phyloP scores from a whole-genome alignment of 2,797 vertebrate genomes.

The Lacerta viridis region DNA sequence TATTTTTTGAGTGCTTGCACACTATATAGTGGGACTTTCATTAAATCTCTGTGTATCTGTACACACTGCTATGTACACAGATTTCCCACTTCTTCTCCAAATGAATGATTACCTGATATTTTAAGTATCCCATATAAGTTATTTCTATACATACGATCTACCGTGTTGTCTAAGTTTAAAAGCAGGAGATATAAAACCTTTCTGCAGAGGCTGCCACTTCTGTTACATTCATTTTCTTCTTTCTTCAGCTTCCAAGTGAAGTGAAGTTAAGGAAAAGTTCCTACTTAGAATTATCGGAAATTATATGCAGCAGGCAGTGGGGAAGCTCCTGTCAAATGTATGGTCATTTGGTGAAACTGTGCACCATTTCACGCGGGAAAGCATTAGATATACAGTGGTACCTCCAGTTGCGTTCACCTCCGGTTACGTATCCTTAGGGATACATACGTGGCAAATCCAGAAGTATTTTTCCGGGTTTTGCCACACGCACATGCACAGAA shows the following conservation, averaged over 20 bases:
- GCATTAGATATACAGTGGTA: no score
- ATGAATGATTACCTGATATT: not conserved
- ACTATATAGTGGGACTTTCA: not conserved
- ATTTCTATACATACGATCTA: conserved; percentile 14
- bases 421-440: no score
- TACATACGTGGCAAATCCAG: no score
- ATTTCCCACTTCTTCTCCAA: conserved; percentile 9
- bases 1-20: not conserved
- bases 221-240: conserved; percentile 71
- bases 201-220: conserved; percentile 24
- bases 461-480: no score
- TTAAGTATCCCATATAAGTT: not conserved
- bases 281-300: conserved; percentile 36
- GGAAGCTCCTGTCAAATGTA: conserved; percentile 16
- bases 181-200: conserved; percentile 22
- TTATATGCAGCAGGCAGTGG: not conserved
- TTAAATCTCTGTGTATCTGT: not conserved
- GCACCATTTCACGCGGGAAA: conserved; percentile 5
- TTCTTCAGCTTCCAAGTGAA: conserved; percentile 71
- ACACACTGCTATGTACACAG: not conserved
- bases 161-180: not conserved
- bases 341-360: not conserved
- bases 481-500: no score
- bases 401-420: no score
- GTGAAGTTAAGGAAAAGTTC: conserved; percentile 23